phyloP scores from a whole-genome alignment of 2,888 invertebrate genomes.

The Adineta ricciae region DNA sequence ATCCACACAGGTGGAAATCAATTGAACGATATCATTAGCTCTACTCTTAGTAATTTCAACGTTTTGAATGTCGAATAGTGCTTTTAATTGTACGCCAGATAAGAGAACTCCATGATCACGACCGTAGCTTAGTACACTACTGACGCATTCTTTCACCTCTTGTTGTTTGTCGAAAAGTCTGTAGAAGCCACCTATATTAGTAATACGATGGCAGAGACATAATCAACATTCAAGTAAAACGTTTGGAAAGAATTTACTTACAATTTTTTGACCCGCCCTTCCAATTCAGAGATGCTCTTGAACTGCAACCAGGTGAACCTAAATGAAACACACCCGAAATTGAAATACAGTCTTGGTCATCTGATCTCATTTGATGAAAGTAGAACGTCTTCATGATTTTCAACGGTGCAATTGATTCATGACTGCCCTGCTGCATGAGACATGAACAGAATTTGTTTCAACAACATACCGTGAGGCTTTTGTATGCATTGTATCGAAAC shows the following conservation, averaged over 20 bases:
- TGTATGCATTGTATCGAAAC: too few species aligned
- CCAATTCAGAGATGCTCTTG: too few species aligned
- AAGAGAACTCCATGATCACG: background rate
- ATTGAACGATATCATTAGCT: background rate
- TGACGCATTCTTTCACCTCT: background rate
- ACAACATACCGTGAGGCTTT: too few species aligned
- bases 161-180: background rate
- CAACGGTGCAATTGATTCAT: too few species aligned
- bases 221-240: background rate
- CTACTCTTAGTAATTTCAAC: background rate
- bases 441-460: too few species aligned
- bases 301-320: too few species aligned
- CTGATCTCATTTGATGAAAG: too few species aligned
- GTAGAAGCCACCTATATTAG: background rate
- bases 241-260: background rate
- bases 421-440: too few species aligned
- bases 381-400: too few species aligned
- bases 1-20: background rate
- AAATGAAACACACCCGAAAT: too few species aligned
- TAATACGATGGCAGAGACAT: background rate
- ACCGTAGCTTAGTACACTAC: background rate
- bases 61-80: background rate
- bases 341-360: too few species aligned
- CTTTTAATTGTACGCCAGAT: background rate
- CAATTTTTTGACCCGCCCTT: background rate